A percentile compares a stretch with the other conserved stretches of the same genome.
Evolutionary conservation across 2,113 vertebrate genomes (phyloP).

Genomic region (Scytalopus superciliaris): DNA sequence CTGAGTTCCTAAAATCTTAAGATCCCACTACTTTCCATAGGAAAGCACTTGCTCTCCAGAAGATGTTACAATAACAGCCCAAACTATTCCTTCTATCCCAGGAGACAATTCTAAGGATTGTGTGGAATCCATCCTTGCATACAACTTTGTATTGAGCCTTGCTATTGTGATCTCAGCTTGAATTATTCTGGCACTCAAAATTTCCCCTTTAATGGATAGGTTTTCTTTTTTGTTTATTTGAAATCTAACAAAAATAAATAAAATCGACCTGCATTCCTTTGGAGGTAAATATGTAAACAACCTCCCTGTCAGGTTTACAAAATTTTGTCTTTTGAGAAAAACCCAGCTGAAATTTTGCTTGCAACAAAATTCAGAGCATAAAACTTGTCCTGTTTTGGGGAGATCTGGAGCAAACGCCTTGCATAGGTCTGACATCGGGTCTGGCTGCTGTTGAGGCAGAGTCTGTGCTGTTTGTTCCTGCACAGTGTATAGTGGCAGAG

Average conservation of each 20-base stretch:
- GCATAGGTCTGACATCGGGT: neutral
- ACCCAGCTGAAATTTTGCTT: neutral
- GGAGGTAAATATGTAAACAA: neutral
- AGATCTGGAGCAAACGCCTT: neutral
- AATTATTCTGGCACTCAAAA: neutral
- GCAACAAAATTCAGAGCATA: neutral
- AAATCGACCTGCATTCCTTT: neutral
- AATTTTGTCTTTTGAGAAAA: neutral
- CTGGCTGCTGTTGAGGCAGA: neutral
- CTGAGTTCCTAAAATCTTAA: neutral
- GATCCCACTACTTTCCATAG: neutral
- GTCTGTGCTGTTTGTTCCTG: neutral
- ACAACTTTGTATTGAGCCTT: neutral
- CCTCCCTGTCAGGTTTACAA: neutral
- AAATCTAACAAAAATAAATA: neutral
- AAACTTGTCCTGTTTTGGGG: neutral
- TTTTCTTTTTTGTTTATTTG: neutral
- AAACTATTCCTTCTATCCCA: neutral
- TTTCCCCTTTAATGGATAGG: neutral
- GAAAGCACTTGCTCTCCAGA: neutral
- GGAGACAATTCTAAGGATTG: neutral
- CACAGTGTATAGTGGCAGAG: neutral
- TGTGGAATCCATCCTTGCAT: neutral
- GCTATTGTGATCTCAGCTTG: neutral
- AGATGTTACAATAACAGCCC: neutral